A percentile compares a stretch with the other conserved stretches of the same genome.
Conservation (phyloP, 2,888 invertebrate genomes). For the Acanthopleura granulata region DNA sequence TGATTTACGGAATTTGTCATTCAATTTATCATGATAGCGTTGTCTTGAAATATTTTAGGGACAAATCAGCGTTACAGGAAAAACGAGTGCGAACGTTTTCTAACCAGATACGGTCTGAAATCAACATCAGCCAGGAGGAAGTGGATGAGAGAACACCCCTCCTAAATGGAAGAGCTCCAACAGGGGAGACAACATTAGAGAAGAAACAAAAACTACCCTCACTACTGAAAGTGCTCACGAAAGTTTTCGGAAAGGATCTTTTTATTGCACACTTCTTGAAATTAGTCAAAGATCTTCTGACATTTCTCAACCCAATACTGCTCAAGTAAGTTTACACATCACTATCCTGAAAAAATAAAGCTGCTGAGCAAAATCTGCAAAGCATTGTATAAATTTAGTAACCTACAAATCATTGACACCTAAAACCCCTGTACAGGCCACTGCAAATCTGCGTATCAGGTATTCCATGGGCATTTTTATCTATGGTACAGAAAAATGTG, state of each 20-base stretch:
- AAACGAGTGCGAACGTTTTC: not conserved
- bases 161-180: conserved; percentile 13
- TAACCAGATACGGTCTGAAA: not conserved
- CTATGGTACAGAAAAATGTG: no score
- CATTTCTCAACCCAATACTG: conserved; percentile 38
- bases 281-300: conserved; percentile 34
- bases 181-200: not conserved
- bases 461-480: no score
- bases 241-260: conserved; percentile 28
- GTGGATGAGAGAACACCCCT: conserved; percentile 13
- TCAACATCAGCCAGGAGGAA: conserved; percentile 7
- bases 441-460: no score
- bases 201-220: conserved; percentile 29
- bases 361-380: no score
- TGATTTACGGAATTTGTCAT: no score
- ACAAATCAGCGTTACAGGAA: not conserved
- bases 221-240: conserved; percentile 31
- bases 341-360: no score
- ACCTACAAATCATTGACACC: no score
- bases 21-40: no score
- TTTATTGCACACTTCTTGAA: conserved; percentile 33
- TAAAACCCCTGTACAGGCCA: no score
- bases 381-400: no score
- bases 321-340: conserved; percentile 32
- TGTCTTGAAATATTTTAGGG: not conserved